A percentile compares a stretch with the other conserved stretches of the same genome.
phyloP scores from a whole-genome alignment of 2,113 vertebrate genomes.

The Callospermophilus lateralis region DNA sequence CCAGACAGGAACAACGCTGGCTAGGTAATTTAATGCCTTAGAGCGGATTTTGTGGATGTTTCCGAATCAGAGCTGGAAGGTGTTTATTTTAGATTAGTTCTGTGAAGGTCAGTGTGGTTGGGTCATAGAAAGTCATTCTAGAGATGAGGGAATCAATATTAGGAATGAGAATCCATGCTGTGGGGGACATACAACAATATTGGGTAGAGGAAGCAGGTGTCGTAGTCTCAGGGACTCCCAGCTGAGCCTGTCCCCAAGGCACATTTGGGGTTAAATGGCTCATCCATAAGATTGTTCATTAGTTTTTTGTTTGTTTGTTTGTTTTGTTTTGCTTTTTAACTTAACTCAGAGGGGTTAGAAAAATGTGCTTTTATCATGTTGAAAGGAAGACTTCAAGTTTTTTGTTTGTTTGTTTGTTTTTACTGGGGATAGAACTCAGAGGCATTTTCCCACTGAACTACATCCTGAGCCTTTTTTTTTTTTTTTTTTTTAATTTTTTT shows the following conservation, averaged over 20 bases:
- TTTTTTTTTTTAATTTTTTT: background rate
- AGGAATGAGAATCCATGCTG: background rate
- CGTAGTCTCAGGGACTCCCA: background rate
- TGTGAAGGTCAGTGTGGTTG: background rate
- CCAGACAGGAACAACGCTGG: background rate
- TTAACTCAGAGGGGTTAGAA: constrained; percentile 21
- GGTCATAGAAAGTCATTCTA: constrained; percentile 33
- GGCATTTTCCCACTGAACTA: background rate
- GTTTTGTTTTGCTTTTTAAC: background rate
- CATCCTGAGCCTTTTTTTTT: background rate
- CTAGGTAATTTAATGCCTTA: background rate
- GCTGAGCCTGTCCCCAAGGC: background rate
- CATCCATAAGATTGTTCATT: background rate
- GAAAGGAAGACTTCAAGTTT: background rate
- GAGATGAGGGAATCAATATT: background rate
- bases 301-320: background rate
- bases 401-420: no score
- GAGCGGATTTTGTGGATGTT: background rate
- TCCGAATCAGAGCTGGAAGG: background rate
- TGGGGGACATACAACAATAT: background rate
- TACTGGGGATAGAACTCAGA: background rate
- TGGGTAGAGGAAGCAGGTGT: background rate
- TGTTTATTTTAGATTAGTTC: constrained; percentile 19
- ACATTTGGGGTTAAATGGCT: background rate
- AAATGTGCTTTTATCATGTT: background rate